Evolutionary conservation across 2,113 vertebrate species (phyloP).

Genomic region (Terrapene triunguis): DNA sequence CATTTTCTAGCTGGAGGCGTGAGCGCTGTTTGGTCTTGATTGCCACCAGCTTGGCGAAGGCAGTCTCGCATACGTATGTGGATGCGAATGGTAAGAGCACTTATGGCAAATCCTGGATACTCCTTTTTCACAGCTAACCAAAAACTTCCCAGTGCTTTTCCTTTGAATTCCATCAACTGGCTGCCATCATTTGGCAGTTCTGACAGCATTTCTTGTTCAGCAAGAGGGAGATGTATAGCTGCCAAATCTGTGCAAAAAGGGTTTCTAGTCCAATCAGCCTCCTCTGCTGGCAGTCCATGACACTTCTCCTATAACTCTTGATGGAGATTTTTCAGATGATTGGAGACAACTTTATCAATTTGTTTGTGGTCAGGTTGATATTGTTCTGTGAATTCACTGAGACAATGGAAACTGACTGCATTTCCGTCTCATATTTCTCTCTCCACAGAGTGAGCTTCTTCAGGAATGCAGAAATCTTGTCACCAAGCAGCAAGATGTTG

Average conservation of each 20-base stretch:
- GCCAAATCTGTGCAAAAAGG: not conserved
- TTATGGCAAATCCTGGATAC: not conserved
- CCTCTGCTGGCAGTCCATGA: not conserved
- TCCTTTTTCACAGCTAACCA: not conserved
- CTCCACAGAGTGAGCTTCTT: not conserved
- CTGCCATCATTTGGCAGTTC: not conserved
- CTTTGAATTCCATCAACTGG: not conserved
- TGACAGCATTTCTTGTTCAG: not conserved
- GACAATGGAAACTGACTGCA: not conserved
- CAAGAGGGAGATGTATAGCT: not conserved
- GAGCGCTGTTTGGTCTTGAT: not conserved
- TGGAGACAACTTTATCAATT: not conserved
- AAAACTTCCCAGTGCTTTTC: not conserved
- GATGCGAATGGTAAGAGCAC: not conserved
- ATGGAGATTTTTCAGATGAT: not conserved
- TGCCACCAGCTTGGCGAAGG: not conserved
- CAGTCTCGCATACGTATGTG: not conserved
- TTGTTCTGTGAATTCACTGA: not conserved
- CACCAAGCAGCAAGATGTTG: not conserved
- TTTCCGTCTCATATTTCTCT: not conserved
- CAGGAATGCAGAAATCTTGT: not conserved
- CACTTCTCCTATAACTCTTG: not conserved
- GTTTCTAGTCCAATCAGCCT: not conserved
- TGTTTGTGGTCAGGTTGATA: not conserved
- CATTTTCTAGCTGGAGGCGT: not conserved